A percentile compares a stretch with the other conserved stretches of the same genome.
These are phyloP conservation scores for Propithecus deckenii DNA, from an alignment of 2,797 vertebrate genomes.

Conservation along the genomic window DNA sequence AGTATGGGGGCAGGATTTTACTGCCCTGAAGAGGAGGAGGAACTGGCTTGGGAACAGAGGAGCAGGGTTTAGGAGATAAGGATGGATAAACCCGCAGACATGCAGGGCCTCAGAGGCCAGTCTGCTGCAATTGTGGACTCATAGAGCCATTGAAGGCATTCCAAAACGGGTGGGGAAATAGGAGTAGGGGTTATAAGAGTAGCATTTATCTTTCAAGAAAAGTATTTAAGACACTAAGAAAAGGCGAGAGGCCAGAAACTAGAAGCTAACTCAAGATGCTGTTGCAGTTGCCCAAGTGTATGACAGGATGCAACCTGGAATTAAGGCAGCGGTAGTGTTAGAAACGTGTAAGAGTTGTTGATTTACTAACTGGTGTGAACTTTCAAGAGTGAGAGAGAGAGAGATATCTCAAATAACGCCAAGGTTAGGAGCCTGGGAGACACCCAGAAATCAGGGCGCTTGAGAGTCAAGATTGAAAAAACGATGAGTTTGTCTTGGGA, in stretches of 20 bases:
- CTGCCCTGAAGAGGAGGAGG: neutral
- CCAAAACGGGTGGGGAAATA: neutral
- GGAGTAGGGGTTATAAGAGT: neutral
- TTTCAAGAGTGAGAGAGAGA: neutral
- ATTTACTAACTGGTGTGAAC: conserved; percentile 5
- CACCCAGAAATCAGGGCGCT: neutral
- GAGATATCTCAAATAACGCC: neutral
- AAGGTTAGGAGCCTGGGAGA: neutral
- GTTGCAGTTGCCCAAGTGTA: neutral
- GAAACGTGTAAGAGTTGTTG: neutral
- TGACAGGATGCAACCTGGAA: neutral
- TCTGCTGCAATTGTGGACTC: neutral
- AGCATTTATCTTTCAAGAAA: neutral
- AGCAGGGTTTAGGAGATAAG: neutral
- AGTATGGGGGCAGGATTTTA: neutral
- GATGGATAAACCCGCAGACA: rapidly evolving
- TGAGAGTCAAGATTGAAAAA: neutral
- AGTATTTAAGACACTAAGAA: neutral
- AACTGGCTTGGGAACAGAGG: neutral
- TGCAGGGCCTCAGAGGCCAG: neutral
- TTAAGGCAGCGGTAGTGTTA: neutral
- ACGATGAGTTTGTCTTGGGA: neutral
- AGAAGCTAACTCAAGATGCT: neutral
- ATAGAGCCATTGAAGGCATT: rapidly evolving
- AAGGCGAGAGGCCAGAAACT: neutral